These are phyloP conservation scores for Garra rufa DNA, from an alignment of 2,113 vertebrate genomes.

Conservation along the genomic window DNA sequence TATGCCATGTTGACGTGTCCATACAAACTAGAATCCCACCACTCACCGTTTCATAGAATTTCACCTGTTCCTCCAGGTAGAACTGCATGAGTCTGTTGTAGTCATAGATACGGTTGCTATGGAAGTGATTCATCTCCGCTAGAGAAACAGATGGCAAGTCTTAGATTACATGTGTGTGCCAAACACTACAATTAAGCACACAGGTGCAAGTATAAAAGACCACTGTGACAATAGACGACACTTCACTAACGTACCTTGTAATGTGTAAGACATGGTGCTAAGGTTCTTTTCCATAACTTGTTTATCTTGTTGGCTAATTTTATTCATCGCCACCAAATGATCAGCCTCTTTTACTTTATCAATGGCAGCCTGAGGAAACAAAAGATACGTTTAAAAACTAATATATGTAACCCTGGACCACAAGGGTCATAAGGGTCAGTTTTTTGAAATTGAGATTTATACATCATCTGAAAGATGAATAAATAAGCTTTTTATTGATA, in stretches of 20 bases:
- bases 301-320: constrained; percentile 84
- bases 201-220: background rate
- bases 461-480: too few species aligned
- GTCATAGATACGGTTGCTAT: constrained; percentile 90
- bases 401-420: too few species aligned
- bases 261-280: constrained; percentile 84
- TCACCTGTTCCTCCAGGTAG: constrained; percentile 86
- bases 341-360: constrained; percentile 89
- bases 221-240: background rate
- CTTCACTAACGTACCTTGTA: constrained; percentile 88
- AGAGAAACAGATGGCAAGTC: constrained; percentile 60
- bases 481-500: too few species aligned
- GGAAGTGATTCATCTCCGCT: constrained; percentile 93
- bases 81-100: constrained; percentile 88
- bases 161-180: constrained; percentile 37
- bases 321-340: constrained; percentile 82
- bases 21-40: background rate
- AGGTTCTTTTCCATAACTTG: constrained; percentile 83
- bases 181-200: constrained; percentile 15
- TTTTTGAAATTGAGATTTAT: too few species aligned
- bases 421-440: too few species aligned
- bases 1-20: background rate
- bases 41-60: constrained; percentile 84
- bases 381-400: background rate
- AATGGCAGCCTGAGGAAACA: constrained; percentile 81